Evolutionary conservation across 2,797 vertebrate species (phyloP), one percentile per base, ranked within the genome.

Genomic region (Galagoides demidoff): DNA sequence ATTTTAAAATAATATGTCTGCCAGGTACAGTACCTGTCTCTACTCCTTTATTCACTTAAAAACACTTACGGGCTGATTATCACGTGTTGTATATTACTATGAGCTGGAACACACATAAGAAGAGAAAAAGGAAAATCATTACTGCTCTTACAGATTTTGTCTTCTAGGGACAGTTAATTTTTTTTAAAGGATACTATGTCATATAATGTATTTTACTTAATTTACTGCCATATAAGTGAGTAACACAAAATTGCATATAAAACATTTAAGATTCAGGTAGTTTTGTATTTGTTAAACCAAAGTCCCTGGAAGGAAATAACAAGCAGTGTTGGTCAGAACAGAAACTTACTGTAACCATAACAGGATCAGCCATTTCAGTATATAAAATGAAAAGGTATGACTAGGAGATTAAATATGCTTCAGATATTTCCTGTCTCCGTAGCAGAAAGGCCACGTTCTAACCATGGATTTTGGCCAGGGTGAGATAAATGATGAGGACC

Each of bases 91-190:
- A 22, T 4, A 19, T 7, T 29, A 6, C 5, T 27, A 19, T 16
- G 52, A 86, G 43, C 25, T n/a, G 3, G 49, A 23, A 13, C 3
- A 3, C 20, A 7, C 0, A 6, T 0, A 7, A 9, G 25, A 13
- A 85, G 20, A 45, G 25, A 25, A 70, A 12, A 23, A 1, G 8
- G 66, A 23, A 27, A 59, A 34, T 4, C 4, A 43, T 13, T 10
- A 11, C 1, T 3, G n/a, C 4, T 74, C 29, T 25, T 19, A 22
- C 2, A 6, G 31, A 20, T 5, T 6, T 2, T 12, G 4, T 11
- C 16, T 55, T 31, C 43, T 61, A 14, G 25, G 55, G 17, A 68
- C 3, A 23, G 34, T 14, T 8, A 13, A 11, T 19, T 14, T 5
- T 31, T 52, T 52, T 52, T 10, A 39, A 68, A 57, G 55, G 7